A percentile compares a stretch with the other conserved stretches of the same genome.
Evolutionary conservation across 1,140 invertebrate genomes (phyloP).

Genomic region (Meloidogyne exigua): DNA sequence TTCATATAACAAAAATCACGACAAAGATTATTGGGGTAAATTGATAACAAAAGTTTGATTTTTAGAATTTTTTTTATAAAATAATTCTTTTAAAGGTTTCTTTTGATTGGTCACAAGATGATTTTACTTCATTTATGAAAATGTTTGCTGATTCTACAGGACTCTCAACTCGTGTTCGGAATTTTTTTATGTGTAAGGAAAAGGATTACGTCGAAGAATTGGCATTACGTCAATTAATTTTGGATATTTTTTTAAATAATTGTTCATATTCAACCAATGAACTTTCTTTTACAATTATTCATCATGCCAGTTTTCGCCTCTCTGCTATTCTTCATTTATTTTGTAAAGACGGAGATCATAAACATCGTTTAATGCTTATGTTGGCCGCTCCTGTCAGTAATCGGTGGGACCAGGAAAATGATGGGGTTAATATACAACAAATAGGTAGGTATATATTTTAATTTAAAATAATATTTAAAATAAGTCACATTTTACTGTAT

Average conservation of each 20-base stretch:
- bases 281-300: conserved; percentile 1
- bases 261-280: not conserved
- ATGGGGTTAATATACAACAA: not conserved
- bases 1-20: not conserved
- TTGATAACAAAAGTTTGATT: conserved; percentile 13
- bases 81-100: conserved; percentile 18
- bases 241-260: conserved; percentile 25
- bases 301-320: conserved; percentile 20
- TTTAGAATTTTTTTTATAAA: not conserved
- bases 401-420: not conserved
- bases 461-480: not conserved
- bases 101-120: not conserved
- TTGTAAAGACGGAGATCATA: not conserved
- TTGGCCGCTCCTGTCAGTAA: conserved; percentile 23
- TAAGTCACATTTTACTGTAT: no score
- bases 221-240: conserved; percentile 23
- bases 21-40: conserved; percentile 19
- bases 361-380: conserved; percentile 22
- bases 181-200: conserved; percentile 8
- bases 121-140: conserved; percentile 27
- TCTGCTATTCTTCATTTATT: conserved; percentile 30
- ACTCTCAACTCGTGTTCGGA: not conserved
- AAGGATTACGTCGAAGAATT: conserved; percentile 26
- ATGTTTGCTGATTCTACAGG: conserved; percentile 9
- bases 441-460: not conserved